phyloP scores from a whole-genome alignment of 2,113 vertebrate species.

The Acinonyx jubatus region DNA sequence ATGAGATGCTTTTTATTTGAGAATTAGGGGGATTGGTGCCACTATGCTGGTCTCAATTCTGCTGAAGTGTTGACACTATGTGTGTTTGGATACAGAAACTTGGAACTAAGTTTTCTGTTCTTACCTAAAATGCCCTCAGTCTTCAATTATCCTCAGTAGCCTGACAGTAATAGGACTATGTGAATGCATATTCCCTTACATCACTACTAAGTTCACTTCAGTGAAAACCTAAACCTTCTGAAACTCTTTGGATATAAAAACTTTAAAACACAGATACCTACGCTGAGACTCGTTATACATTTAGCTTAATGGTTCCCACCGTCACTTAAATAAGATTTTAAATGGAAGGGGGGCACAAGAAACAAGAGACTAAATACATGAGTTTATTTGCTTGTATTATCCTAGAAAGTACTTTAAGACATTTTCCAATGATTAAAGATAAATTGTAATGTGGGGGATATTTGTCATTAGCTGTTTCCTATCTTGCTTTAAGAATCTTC shows the following conservation, averaged over 20 bases:
- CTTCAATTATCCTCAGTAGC: not conserved
- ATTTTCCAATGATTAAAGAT: conserved; percentile 43
- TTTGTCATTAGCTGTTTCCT: not conserved
- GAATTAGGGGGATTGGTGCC: not conserved
- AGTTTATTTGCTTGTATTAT: conserved; percentile 32
- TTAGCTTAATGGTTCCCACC: conserved; percentile 23
- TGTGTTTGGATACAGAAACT: not conserved
- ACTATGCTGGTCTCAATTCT: not conserved
- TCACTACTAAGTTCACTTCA: not conserved
- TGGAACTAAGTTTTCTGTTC: not conserved
- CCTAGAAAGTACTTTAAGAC: not conserved
- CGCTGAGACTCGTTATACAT: not conserved
- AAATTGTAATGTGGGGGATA: not conserved
- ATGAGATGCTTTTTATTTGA: not conserved
- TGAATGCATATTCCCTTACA: not conserved
- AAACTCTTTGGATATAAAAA: conserved; percentile 6
- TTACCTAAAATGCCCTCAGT: not conserved
- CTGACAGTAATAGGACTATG: not conserved
- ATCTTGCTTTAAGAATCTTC: not conserved
- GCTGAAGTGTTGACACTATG: rapidly evolving
- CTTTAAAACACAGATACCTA: not conserved
- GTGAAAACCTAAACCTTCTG: not conserved
- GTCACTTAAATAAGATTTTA: not conserved
- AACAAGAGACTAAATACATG: not conserved
- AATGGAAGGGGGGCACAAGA: not conserved